These are phyloP conservation scores for Brachionus calyciflorus DNA, from an alignment of 1,140 invertebrate genomes.

Conservation along the genomic window DNA sequence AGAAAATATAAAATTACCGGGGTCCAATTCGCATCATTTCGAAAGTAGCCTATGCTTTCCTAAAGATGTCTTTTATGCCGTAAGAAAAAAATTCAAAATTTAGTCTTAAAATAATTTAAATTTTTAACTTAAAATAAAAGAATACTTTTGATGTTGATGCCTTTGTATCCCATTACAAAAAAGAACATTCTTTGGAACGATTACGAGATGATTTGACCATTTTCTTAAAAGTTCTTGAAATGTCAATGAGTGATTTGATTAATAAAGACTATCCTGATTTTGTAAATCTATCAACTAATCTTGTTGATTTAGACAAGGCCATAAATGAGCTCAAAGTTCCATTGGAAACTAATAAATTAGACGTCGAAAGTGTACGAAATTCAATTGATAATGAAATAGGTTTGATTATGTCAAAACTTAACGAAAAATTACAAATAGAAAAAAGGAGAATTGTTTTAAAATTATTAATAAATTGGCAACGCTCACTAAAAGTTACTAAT, in stretches of 20 bases:
- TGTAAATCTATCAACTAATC: slow-evolving; percentile 87
- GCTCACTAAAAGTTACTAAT: slow-evolving; percentile 13
- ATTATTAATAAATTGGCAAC: slow-evolving; percentile 27
- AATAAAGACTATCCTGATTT: slow-evolving; percentile 96
- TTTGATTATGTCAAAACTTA: slow-evolving; percentile 9
- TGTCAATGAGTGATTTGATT: slow-evolving; percentile 90
- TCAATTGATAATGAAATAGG: slow-evolving; percentile 8
- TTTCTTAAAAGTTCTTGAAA: slow-evolving; percentile 81
- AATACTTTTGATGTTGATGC: slow-evolving; percentile 81
- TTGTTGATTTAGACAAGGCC: slow-evolving; percentile 80
- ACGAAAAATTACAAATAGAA: slow-evolving; percentile 37
- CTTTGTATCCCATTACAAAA: slow-evolving; percentile 80
- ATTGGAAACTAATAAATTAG: slow-evolving; percentile 73
- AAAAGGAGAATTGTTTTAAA: slow-evolving; percentile 25
- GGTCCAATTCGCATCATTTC: not conserved
- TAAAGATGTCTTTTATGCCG: slow-evolving; percentile 36
- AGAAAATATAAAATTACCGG: not conserved
- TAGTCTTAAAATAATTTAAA: not conserved
- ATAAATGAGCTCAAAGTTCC: slow-evolving; percentile 75
- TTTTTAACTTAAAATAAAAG: slow-evolving; percentile 60
- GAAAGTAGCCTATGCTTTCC: slow-evolving; percentile 44
- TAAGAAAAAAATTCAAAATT: not conserved
- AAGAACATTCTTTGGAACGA: slow-evolving; percentile 75
- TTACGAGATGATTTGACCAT: slow-evolving; percentile 83
- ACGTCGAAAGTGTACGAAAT: slow-evolving; percentile 65